A percentile compares a stretch with the other conserved stretches of the same genome.
phyloP scores from a whole-genome alignment of 1,140 invertebrate genomes.

The Pentalonia nigronervosa region DNA sequence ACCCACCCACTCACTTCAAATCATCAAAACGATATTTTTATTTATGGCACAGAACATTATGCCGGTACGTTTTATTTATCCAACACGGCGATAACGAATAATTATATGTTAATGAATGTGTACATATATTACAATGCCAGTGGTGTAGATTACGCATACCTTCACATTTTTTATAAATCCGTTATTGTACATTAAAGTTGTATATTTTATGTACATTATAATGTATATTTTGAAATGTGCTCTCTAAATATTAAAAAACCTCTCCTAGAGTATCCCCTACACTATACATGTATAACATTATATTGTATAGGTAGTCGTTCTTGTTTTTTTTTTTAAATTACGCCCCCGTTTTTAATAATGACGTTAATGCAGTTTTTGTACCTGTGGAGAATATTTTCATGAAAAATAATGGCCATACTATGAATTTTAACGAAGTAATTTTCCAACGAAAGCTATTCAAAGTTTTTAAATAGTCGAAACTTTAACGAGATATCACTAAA shows the following conservation, averaged over 20 bases:
- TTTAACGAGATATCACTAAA: conserved; percentile 31
- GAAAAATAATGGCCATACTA: conserved; percentile 45
- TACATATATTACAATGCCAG: not conserved
- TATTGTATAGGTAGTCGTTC: not conserved
- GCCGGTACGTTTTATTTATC: not conserved
- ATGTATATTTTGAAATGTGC: not conserved
- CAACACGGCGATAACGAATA: not conserved
- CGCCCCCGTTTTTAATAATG: conserved; percentile 17
- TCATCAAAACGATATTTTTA: not conserved
- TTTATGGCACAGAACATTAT: not conserved
- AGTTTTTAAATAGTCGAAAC: conserved; percentile 44
- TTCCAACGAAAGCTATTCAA: not conserved
- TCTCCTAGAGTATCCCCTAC: not conserved
- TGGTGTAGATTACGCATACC: not conserved
- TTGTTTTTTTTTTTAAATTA: not conserved
- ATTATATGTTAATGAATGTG: conserved; percentile 3
- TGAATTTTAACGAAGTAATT: conserved; percentile 54
- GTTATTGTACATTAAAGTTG: conserved; percentile 15
- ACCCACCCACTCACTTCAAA: not conserved
- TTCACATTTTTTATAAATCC: conserved; percentile 6
- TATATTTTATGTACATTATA: not conserved
- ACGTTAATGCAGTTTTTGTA: conserved; percentile 19
- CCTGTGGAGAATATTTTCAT: not conserved
- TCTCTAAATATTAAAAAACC: not conserved
- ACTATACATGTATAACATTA: not conserved